phyloP scores from a whole-genome alignment of 2,888 invertebrate species.

The Stramonita haemastoma region DNA sequence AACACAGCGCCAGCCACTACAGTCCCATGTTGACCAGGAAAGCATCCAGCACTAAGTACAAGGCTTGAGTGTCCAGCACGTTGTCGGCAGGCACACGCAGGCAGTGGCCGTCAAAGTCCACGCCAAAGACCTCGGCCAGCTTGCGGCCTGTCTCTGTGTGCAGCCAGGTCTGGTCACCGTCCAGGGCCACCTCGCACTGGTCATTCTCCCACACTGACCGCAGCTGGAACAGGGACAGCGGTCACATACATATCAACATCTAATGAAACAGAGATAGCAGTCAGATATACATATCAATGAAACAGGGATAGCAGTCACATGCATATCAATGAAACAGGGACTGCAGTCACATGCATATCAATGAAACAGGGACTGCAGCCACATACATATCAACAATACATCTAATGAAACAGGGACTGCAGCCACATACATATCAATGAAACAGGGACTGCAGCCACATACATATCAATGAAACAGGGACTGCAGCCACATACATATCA shows the following conservation, averaged over 20 bases:
- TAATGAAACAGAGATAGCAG: too few relatives aligned
- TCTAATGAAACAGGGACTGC: too few relatives aligned
- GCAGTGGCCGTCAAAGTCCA: not conserved
- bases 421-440: too few relatives aligned
- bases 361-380: too few relatives aligned
- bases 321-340: too few relatives aligned
- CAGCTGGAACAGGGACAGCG: conserved; percentile 16
- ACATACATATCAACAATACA: too few relatives aligned
- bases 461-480: too few relatives aligned
- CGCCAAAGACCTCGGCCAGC: conserved; percentile 29
- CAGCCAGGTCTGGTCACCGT: conserved; percentile 35
- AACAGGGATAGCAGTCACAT: not conserved
- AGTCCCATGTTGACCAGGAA: not conserved
- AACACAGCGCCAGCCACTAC: not conserved
- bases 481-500: too few relatives aligned
- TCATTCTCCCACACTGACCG: conserved; percentile 33
- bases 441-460: too few relatives aligned
- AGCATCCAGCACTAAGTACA: conserved; percentile 38
- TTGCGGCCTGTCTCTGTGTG: conserved; percentile 36
- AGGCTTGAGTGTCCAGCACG: conserved; percentile 36
- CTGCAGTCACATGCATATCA: too few relatives aligned
- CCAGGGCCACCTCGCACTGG: conserved; percentile 22
- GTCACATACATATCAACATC: too few relatives aligned
- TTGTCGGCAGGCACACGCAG: conserved; percentile 31
- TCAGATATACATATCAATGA: too few relatives aligned